Evolutionary conservation across 2,113 vertebrate species (phyloP), one percentile per base, ranked within the genome.

Genomic region (Heliornis fulica): DNA sequence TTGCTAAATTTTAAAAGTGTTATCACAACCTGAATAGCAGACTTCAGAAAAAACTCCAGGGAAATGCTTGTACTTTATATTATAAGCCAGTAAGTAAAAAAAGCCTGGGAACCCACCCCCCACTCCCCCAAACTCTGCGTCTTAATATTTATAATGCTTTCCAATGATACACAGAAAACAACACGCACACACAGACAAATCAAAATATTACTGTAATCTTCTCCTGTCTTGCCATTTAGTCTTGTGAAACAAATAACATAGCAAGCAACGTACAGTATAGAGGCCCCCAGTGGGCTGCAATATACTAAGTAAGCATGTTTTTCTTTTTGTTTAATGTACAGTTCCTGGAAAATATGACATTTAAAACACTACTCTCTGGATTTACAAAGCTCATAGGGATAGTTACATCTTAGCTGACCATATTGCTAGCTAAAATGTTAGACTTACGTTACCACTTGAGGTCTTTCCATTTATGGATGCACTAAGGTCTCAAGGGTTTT

Each of bases 251-350:
- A 88, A 96, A 83, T 81, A 80, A 94, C 78, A 87, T 88, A 90
- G 57, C 66, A 92, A 87, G 94, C 93, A 92, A 32, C 22, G 72
- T 74, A 94, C 63, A 76, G 81, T 56, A 66, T 50, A 85, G 79
- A 96, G 87, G 65, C 56, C 92, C 81, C 85, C n/a, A 31, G 76
- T 65, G 94, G 28, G 85, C 92, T 92, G 40, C 72, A 87, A 89
- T 94, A 79, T 86, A 82, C 63, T 60, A 76, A 90, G 64, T 50
- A 96, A 95, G 57, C 82, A 83, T 56, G 63, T 95, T 95, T 96
- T 90, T 83, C 29, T 78, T 95, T 94, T 93, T 54, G 41, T 93
- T 82, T 96, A 96, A 95, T 97, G 96, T 97, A 96, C 68, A 84
- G 64, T 89, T 81, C 90, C 89, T 92, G 69, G 90, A 76, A 46